A percentile compares a stretch with the other conserved stretches of the same genome.
phyloP scores from a whole-genome alignment of 1,140 invertebrate genomes.

The Antheraea mylitta region DNA sequence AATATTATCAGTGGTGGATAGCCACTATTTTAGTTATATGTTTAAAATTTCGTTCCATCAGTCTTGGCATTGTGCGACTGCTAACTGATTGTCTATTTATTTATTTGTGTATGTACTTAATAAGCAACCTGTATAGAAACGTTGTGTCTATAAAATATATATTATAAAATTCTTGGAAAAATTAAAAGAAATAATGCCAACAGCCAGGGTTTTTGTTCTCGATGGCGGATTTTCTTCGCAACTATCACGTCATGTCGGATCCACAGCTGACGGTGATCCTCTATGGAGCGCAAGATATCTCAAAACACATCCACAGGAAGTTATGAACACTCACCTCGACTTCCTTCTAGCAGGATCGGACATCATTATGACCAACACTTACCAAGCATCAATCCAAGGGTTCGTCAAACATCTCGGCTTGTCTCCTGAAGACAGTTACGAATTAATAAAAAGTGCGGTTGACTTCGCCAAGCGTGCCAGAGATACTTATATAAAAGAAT shows the following conservation, averaged over 20 bases:
- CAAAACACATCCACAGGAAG: slow-evolving; percentile 83
- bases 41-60: too few species aligned
- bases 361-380: slow-evolving; percentile 91
- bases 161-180: not conserved
- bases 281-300: slow-evolving; percentile 90
- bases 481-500: slow-evolving; percentile 78
- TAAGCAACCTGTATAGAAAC: too few species aligned
- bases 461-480: slow-evolving; percentile 82
- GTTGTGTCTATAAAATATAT: not conserved
- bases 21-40: too few species aligned
- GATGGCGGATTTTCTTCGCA: slow-evolving; percentile 90
- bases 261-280: slow-evolving; percentile 84
- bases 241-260: slow-evolving; percentile 82
- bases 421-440: slow-evolving; percentile 80
- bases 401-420: slow-evolving; percentile 85
- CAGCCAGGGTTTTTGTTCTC: slow-evolving; percentile 75
- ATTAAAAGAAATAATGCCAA: not conserved
- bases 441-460: slow-evolving; percentile 86
- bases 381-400: slow-evolving; percentile 91
- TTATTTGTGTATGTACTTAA: too few species aligned
- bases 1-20: too few species aligned
- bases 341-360: slow-evolving; percentile 90
- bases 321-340: slow-evolving; percentile 88
- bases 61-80: too few species aligned
- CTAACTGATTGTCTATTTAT: too few species aligned